A percentile compares a stretch with the other conserved stretches of the same genome.
phyloP scores from a whole-genome alignment of 1,140 invertebrate species.

The Eriocheir sinensis region DNA sequence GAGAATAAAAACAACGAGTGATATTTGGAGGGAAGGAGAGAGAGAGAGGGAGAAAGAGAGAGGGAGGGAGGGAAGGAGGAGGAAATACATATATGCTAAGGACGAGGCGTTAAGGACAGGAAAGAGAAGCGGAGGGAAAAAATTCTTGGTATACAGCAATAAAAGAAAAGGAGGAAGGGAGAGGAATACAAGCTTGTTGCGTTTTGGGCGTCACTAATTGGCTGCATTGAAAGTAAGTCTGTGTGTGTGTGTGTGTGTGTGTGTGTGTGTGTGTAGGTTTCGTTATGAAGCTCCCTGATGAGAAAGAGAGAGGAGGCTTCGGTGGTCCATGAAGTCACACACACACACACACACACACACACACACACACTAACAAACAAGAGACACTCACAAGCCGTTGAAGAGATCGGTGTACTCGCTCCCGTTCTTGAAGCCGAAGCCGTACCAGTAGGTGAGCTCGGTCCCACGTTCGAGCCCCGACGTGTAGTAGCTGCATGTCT shows the following conservation, averaged over 20 bases:
- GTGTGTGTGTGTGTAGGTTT: background rate
- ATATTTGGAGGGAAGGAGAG: background rate
- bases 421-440: conserved; percentile 72
- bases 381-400: conserved; percentile 68
- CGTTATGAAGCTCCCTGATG: background rate
- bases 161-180: background rate
- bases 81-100: background rate
- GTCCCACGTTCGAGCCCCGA: conserved; percentile 15
- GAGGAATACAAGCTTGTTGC: background rate
- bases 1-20: too few relatives aligned
- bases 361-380: background rate
- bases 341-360: conserved; percentile 17
- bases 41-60: background rate
- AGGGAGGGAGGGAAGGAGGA: background rate
- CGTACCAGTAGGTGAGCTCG: conserved; percentile 73
- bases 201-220: background rate
- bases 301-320: too few relatives aligned
- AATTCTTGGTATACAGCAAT: background rate
- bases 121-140: background rate
- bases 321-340: background rate
- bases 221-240: background rate
- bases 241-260: background rate
- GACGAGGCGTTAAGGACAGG: background rate
- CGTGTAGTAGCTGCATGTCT: conserved; percentile 74
- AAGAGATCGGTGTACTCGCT: conserved; percentile 63